Percentiles rank a stretch among this genome's conserved stretches.
phyloP scores from a whole-genome alignment of 2,888 invertebrate species.

The Platycheirus rosarum region DNA sequence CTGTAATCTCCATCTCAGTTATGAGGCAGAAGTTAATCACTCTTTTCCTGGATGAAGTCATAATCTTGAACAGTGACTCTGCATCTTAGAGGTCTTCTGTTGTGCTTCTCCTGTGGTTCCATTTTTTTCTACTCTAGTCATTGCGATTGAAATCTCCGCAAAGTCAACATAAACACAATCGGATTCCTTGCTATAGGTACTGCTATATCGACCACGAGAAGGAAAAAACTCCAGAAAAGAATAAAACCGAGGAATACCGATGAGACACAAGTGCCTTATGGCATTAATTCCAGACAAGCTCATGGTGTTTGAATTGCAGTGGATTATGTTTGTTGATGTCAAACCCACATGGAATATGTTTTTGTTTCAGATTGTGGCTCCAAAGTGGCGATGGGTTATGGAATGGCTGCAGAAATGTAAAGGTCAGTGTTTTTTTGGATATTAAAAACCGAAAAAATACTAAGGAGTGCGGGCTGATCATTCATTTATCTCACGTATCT shows the following conservation, averaged over 20 bases:
- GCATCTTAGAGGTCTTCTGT: constrained; percentile 43
- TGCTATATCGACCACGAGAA: constrained; percentile 1
- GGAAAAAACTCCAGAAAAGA: not conserved
- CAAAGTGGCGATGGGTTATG: constrained; percentile 22
- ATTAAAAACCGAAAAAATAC: too few relatives aligned
- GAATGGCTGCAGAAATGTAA: constrained; percentile 38
- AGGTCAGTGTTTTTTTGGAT: constrained; percentile 65
- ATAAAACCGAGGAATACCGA: constrained; percentile 37
- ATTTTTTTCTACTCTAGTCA: constrained; percentile 23
- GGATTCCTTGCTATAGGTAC: constrained; percentile 3
- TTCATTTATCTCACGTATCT: not conserved
- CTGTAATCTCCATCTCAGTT: constrained; percentile 55
- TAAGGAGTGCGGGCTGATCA: too few relatives aligned
- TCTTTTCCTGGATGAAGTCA: constrained; percentile 73
- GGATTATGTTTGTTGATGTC: constrained; percentile 36
- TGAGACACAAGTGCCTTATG: constrained; percentile 64
- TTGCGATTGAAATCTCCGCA: constrained; percentile 71
- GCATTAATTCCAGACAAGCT: constrained; percentile 63
- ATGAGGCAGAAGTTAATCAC: constrained; percentile 63
- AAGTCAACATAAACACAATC: constrained; percentile 57
- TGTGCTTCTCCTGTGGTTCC: constrained; percentile 3
- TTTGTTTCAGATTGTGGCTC: constrained; percentile 5
- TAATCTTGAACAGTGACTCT: constrained; percentile 63
- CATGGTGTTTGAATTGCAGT: constrained; percentile 30
- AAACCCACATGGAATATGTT: constrained; percentile 20